A percentile compares a stretch with the other conserved stretches of the same genome.
Evolutionary conservation across 2,797 vertebrate genomes (phyloP).

Genomic region (Botia almorhae): DNA sequence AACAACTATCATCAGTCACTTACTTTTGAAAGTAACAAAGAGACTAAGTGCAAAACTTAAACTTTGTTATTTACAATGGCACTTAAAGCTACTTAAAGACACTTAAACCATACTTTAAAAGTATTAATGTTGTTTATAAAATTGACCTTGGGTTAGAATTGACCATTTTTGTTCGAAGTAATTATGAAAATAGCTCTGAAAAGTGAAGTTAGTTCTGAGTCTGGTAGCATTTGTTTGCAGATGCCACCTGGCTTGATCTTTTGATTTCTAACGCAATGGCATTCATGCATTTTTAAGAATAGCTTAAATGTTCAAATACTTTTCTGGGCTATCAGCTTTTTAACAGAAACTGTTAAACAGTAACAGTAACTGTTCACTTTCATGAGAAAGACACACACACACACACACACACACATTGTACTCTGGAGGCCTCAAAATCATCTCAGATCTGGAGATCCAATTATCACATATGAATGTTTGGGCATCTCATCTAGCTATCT

Average conservation of each 20-base stretch:
- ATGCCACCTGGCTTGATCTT: slow-evolving; percentile 9
- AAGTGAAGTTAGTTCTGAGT: too few relatives aligned
- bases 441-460: slow-evolving; percentile 18
- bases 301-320: slow-evolving; percentile 10
- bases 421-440: slow-evolving; percentile 3
- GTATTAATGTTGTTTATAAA: too few relatives aligned
- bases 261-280: background rate
- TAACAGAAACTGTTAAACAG: background rate
- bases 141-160: too few relatives aligned
- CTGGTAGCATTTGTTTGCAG: background rate
- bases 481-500: background rate
- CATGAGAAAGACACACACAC: background rate
- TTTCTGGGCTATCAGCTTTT: slow-evolving; percentile 5
- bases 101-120: too few relatives aligned
- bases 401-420: background rate
- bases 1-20: background rate
- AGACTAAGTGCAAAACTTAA: background rate
- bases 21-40: background rate
- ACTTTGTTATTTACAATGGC: background rate
- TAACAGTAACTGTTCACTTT: slow-evolving; percentile 22
- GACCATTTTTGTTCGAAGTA: too few relatives aligned
- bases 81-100: background rate
- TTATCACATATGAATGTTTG: background rate
- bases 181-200: too few relatives aligned
- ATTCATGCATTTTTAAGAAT: slow-evolving; percentile 20